Evolutionary conservation across 2,888 invertebrate genomes (phyloP).

Genomic region (Phaedon cochleariae): DNA sequence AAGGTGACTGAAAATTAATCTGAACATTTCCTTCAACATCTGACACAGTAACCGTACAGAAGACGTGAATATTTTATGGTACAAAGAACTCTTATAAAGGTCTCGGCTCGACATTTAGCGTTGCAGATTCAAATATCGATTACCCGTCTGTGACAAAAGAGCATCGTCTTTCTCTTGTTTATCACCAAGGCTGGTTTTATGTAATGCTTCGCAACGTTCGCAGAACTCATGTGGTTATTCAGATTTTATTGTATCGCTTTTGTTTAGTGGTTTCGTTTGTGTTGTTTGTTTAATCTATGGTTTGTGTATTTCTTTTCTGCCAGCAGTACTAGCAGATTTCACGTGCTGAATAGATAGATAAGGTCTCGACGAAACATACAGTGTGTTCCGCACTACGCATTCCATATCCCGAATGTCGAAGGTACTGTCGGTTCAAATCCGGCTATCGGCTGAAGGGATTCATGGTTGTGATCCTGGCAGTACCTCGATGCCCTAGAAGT

Average conservation of each 20-base stretch:
- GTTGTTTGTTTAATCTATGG: no score
- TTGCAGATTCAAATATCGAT: constrained; percentile 42
- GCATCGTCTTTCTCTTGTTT: constrained; percentile 40
- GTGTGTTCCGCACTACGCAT: neutral
- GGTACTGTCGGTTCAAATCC: no score
- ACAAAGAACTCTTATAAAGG: constrained; percentile 38
- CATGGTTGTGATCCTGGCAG: no score
- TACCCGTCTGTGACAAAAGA: constrained; percentile 36
- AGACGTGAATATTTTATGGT: constrained; percentile 21
- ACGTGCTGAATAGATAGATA: neutral
- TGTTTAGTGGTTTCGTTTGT: neutral
- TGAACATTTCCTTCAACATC: neutral
- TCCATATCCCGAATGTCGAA: no score
- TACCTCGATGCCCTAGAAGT: no score
- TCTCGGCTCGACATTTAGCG: constrained; percentile 41
- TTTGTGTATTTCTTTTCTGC: constrained; percentile 2
- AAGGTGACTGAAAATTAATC: no score
- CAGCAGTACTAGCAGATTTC: neutral
- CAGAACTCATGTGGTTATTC: constrained; percentile 20
- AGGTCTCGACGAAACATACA: neutral
- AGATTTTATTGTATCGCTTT: constrained; percentile 17
- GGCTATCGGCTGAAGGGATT: no score
- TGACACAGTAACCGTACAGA: neutral
- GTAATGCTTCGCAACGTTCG: constrained; percentile 25
- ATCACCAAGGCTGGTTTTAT: constrained; percentile 38